Evolutionary conservation across 2,888 invertebrate genomes (phyloP).

Genomic region (Caenorhabditis panamensis): DNA sequence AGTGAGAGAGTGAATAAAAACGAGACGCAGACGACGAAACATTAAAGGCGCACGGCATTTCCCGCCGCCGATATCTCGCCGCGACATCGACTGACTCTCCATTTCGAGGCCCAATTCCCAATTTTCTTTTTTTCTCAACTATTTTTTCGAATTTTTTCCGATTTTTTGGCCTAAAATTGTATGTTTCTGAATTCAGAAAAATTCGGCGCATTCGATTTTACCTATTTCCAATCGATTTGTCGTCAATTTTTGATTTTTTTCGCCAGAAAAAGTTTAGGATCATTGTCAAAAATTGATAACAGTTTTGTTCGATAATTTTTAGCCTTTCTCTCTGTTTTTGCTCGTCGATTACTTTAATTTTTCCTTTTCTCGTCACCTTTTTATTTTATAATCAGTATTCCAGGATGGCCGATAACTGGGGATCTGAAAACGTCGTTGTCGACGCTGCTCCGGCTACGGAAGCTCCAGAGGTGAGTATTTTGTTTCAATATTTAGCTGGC

Average conservation of each 20-base stretch:
- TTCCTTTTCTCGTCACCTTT: not conserved
- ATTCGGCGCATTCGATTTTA: constrained; percentile 1
- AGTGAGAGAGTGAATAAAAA: not conserved
- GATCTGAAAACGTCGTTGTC: constrained; percentile 55
- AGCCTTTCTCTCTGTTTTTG: not conserved
- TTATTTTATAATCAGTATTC: constrained; percentile 17
- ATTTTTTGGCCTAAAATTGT: constrained; percentile 48
- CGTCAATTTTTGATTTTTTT: not conserved
- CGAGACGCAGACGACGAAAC: constrained; percentile 40
- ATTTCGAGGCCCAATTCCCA: constrained; percentile 52
- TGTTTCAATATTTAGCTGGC: no score
- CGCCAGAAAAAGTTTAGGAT: not conserved
- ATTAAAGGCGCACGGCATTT: constrained; percentile 42
- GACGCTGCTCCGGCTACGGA: constrained; percentile 60
- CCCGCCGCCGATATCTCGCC: constrained; percentile 22
- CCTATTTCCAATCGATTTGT: not conserved
- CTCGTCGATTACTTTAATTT: not conserved
- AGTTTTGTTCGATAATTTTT: not conserved
- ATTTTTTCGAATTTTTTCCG: constrained; percentile 41
- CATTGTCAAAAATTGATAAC: constrained; percentile 1
- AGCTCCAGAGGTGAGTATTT: constrained; percentile 58
- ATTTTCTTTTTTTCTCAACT: constrained; percentile 45
- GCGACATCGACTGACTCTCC: constrained; percentile 10
- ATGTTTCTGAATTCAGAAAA: constrained; percentile 8
- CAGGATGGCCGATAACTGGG: constrained; percentile 66